Evolutionary conservation across 2,113 vertebrate species (phyloP).

Genomic region (Oreotrochilus melanogaster): DNA sequence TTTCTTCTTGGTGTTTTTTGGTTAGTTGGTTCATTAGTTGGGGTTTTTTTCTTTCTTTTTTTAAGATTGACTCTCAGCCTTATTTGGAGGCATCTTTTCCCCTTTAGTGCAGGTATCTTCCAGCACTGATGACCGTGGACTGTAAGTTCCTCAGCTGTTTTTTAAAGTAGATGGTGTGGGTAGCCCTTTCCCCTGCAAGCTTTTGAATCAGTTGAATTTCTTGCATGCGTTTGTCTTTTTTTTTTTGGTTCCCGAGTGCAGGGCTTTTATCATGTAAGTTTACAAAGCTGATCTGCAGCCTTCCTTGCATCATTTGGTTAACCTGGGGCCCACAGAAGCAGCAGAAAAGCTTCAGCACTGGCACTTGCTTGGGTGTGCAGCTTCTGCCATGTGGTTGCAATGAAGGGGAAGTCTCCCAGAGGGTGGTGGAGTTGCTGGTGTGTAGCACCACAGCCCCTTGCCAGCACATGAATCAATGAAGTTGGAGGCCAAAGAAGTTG

Average conservation of each 20-base stretch:
- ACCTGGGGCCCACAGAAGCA: background rate
- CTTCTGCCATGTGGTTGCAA: background rate
- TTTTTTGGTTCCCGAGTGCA: background rate
- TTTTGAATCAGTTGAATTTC: background rate
- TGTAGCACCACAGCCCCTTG: accelerated
- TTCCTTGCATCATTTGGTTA: background rate
- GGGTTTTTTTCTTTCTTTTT: background rate
- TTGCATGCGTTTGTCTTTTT: background rate
- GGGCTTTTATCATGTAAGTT: background rate
- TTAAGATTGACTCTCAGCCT: background rate
- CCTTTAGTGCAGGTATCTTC: background rate
- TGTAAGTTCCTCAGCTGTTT: background rate
- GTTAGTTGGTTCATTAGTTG: too few relatives aligned
- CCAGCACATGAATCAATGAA: background rate
- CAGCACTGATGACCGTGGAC: background rate
- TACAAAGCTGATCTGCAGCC: background rate
- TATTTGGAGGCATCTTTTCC: background rate
- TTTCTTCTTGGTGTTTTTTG: too few relatives aligned
- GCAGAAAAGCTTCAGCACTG: background rate
- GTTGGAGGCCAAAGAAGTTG: background rate
- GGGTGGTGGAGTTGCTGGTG: background rate
- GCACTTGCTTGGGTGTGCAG: accelerated
- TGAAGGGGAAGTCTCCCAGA: background rate
- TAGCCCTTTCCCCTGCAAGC: background rate
- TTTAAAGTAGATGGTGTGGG: background rate